Conservation (phyloP, 2,888 invertebrate species). For the Acanthosepion pharaonis region DNA sequence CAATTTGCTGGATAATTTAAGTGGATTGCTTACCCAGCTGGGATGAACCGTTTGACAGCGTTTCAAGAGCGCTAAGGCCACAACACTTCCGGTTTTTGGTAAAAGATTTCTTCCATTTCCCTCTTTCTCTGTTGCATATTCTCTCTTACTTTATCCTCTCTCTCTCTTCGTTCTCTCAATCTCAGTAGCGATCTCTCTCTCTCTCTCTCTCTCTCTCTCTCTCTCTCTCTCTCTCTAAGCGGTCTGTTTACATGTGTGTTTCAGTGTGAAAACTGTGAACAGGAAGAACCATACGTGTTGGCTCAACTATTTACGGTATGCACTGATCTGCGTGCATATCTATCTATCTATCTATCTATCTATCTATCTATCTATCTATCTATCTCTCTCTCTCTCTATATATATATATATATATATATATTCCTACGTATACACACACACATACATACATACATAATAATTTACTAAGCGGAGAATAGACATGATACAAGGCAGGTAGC, state of each 20-base stretch:
- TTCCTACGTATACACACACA: no score
- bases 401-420: no score
- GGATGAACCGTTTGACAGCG: not conserved
- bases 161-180: not conserved
- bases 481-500: no score
- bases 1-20: constrained; percentile 22
- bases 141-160: not conserved
- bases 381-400: no score
- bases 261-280: not conserved
- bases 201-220: not conserved
- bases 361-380: not conserved
- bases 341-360: not conserved
- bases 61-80: constrained; percentile 20
- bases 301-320: not conserved
- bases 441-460: no score
- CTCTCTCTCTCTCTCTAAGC: no score
- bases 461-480: no score
- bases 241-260: not conserved
- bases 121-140: no score
- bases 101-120: not conserved
- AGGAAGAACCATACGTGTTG: not conserved
- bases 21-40: constrained; percentile 33
- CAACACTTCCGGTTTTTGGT: constrained; percentile 6
- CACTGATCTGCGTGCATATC: not conserved
- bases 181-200: not conserved